phyloP scores from a whole-genome alignment of 1,140 invertebrate species.

The Sycophaga agraensis region DNA sequence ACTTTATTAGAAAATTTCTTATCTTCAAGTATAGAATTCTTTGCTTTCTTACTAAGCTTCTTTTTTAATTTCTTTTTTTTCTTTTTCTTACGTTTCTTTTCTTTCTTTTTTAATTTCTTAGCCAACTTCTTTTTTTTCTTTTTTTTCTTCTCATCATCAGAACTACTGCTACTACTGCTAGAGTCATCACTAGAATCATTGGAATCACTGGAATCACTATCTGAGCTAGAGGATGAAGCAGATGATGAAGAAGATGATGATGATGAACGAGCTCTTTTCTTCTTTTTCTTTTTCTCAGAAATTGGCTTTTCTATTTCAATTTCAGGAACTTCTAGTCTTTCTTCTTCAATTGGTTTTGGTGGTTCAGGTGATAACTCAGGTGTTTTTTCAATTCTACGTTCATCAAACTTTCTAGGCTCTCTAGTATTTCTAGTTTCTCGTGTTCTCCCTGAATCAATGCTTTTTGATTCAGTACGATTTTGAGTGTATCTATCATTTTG shows the following conservation, averaged over 20 bases:
- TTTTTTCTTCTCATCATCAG: slow-evolving; percentile 43
- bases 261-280: slow-evolving; percentile 31
- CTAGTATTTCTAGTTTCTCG: slow-evolving; percentile 9
- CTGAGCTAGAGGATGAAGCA: slow-evolving; percentile 36
- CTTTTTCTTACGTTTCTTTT: slow-evolving; percentile 44
- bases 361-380: slow-evolving; percentile 6
- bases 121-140: slow-evolving; percentile 42
- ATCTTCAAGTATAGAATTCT: slow-evolving; percentile 40
- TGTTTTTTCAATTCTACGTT: slow-evolving; percentile 17
- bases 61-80: slow-evolving; percentile 47
- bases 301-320: slow-evolving; percentile 26
- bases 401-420: slow-evolving; percentile 15
- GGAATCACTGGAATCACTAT: slow-evolving; percentile 37
- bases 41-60: slow-evolving; percentile 41
- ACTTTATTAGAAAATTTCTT: slow-evolving; percentile 33
- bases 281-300: slow-evolving; percentile 33
- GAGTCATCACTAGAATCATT: slow-evolving; percentile 37
- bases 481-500: slow-evolving; percentile 18
- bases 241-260: slow-evolving; percentile 36
- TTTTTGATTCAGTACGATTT: slow-evolving; percentile 22
- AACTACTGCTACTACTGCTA: slow-evolving; percentile 44
- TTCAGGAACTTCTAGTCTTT: slow-evolving; percentile 5
- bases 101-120: slow-evolving; percentile 40
- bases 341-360: slow-evolving; percentile 25
- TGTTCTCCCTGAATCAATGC: slow-evolving; percentile 7